phyloP scores from a whole-genome alignment of 2,113 vertebrate genomes.

The Sorex fumeus region DNA sequence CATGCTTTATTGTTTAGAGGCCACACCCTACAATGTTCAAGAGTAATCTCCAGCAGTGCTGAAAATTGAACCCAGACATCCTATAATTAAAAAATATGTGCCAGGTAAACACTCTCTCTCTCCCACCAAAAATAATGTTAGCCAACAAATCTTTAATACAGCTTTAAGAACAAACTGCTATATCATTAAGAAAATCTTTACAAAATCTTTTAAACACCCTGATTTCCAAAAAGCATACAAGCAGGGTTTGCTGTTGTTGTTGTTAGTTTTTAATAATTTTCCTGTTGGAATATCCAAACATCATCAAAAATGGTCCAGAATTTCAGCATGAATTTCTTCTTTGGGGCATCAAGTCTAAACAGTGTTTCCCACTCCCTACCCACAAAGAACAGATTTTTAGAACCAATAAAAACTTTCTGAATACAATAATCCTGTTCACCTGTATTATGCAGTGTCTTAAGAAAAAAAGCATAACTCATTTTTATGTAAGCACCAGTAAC shows the following conservation, averaged over 20 bases:
- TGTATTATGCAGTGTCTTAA: slow-evolving; percentile 12
- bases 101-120: too few relatives aligned
- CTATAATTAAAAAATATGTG: neutral
- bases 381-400: neutral
- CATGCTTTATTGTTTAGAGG: too few relatives aligned
- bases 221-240: slow-evolving; percentile 27
- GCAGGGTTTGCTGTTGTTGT: neutral
- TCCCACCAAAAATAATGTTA: too few relatives aligned
- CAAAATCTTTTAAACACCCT: slow-evolving; percentile 9
- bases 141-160: slow-evolving; percentile 43
- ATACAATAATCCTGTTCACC: slow-evolving; percentile 14
- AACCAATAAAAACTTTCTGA: slow-evolving; percentile 38
- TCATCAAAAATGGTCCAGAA: neutral
- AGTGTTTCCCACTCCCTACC: neutral
- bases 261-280: too few relatives aligned
- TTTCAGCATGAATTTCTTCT: slow-evolving; percentile 23
- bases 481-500: neutral
- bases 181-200: slow-evolving; percentile 20
- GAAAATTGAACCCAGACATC: neutral
- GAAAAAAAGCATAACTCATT: neutral
- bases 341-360: neutral
- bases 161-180: slow-evolving; percentile 27
- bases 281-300: too few relatives aligned
- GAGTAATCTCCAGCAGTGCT: too few relatives aligned
- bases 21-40: too few relatives aligned